phyloP scores from a whole-genome alignment of 2,888 invertebrate species.

The Epinotia bilunana region DNA sequence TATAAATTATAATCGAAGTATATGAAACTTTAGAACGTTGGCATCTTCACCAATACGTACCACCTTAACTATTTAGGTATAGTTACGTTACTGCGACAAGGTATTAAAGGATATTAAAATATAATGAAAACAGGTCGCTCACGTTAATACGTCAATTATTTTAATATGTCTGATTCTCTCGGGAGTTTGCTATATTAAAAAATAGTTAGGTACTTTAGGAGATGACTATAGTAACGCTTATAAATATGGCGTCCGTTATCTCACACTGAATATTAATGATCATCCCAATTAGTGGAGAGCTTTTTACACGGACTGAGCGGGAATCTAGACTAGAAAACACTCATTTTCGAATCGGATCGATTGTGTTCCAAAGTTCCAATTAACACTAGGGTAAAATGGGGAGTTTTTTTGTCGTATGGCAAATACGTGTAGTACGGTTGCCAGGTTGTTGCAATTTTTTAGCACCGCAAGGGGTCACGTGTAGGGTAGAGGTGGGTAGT shows the following conservation, averaged over 20 bases:
- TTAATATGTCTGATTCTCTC: too few relatives aligned
- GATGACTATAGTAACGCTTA: slow-evolving; percentile 43
- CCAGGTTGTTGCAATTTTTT: too few relatives aligned
- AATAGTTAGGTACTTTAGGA: neutral
- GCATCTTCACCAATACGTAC: neutral
- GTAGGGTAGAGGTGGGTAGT: too few relatives aligned
- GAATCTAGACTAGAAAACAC: neutral
- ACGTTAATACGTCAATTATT: too few relatives aligned
- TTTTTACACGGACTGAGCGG: slow-evolving; percentile 54
- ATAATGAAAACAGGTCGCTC: too few relatives aligned
- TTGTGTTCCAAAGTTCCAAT: too few relatives aligned
- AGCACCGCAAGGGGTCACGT: too few relatives aligned
- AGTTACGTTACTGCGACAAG: neutral
- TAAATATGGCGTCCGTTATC: slow-evolving; percentile 59
- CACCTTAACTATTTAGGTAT: neutral
- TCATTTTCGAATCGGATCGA: neutral
- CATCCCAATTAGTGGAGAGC: slow-evolving; percentile 64
- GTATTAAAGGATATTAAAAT: neutral
- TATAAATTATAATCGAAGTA: neutral
- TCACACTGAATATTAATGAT: slow-evolving; percentile 67
- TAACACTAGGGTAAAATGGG: too few relatives aligned
- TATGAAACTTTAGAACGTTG: neutral
- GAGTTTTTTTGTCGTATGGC: too few relatives aligned
- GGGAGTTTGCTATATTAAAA: too few relatives aligned
- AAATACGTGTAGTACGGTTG: too few relatives aligned